Evolutionary conservation across 2,797 vertebrate genomes (phyloP).

Genomic region (Miichthys miiuy): DNA sequence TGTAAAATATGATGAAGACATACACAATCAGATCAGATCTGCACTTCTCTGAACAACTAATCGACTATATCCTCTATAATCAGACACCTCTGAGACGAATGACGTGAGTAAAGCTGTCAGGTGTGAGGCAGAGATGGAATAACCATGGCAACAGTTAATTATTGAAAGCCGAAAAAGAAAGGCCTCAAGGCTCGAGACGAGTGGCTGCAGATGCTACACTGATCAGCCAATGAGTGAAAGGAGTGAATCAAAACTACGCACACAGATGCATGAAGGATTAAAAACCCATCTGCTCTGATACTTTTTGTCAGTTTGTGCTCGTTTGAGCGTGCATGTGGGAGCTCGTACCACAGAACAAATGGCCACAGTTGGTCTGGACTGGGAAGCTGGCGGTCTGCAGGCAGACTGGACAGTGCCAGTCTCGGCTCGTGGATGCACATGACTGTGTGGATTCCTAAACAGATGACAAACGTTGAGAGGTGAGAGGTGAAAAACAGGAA

Average conservation of each 20-base stretch:
- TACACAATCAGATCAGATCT: background rate
- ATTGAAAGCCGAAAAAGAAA: constrained; percentile 30
- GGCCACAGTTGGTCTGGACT: constrained; percentile 90
- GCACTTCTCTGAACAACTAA: background rate
- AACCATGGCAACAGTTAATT: constrained; percentile 52
- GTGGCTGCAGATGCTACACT: constrained; percentile 7
- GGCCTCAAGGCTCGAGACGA: background rate
- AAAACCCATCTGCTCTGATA: too few relatives aligned
- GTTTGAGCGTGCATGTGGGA: too few relatives aligned
- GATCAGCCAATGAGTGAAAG: constrained; percentile 21
- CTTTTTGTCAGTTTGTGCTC: too few relatives aligned
- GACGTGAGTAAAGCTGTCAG: constrained; percentile 8
- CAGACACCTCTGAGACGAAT: background rate
- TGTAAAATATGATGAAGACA: background rate
- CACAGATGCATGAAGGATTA: background rate
- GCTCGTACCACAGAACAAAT: constrained; percentile 89
- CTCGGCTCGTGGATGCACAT: constrained; percentile 68
- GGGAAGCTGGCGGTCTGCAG: constrained; percentile 86
- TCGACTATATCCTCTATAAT: background rate
- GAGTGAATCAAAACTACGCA: background rate
- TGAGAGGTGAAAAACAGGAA: background rate
- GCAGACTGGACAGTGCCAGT: constrained; percentile 88
- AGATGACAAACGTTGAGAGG: background rate
- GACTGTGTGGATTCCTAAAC: constrained; percentile 69
- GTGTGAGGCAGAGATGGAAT: constrained; percentile 18